Conservation (phyloP, 2,888 invertebrate genomes). For the Lysandra coridon region DNA sequence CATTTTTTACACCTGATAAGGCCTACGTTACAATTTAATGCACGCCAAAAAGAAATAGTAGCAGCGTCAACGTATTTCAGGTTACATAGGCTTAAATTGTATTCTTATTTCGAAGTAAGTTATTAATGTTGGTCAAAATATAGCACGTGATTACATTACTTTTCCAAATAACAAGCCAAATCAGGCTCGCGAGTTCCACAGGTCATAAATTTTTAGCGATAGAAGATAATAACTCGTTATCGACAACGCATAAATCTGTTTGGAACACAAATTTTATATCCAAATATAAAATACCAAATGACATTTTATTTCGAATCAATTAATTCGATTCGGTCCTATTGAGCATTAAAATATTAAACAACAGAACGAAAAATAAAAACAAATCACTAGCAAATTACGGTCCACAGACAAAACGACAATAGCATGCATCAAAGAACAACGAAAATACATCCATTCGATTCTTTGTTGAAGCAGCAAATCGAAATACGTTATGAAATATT, state of each 20-base stretch:
- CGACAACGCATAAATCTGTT: slow-evolving; percentile 20
- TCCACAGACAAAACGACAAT: slow-evolving; percentile 62
- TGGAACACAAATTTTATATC: slow-evolving; percentile 22
- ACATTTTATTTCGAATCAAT: neutral
- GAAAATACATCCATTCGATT: slow-evolving; percentile 53
- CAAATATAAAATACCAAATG: slow-evolving; percentile 26
- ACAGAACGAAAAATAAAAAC: slow-evolving; percentile 42
- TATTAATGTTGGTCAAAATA: neutral
- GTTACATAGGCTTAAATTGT: neutral
- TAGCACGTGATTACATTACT: neutral
- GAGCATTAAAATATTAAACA: slow-evolving; percentile 20
- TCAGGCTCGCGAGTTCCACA: slow-evolving; percentile 17
- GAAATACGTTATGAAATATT: slow-evolving; percentile 41
- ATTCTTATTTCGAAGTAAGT: neutral
- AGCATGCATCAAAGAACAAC: slow-evolving; percentile 65
- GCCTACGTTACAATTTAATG: slow-evolving; percentile 36
- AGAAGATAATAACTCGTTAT: slow-evolving; percentile 28
- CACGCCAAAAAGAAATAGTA: slow-evolving; percentile 46
- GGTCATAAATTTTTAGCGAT: slow-evolving; percentile 28
- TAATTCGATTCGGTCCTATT: neutral
- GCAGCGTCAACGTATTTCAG: slow-evolving; percentile 3
- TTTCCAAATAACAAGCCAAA: slow-evolving; percentile 16
- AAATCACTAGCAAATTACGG: slow-evolving; percentile 48
- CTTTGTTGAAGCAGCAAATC: slow-evolving; percentile 50
- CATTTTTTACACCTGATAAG: slow-evolving; percentile 39